Conservation (phyloP, 2,113 vertebrate species). For the Grallaria varia region DNA sequence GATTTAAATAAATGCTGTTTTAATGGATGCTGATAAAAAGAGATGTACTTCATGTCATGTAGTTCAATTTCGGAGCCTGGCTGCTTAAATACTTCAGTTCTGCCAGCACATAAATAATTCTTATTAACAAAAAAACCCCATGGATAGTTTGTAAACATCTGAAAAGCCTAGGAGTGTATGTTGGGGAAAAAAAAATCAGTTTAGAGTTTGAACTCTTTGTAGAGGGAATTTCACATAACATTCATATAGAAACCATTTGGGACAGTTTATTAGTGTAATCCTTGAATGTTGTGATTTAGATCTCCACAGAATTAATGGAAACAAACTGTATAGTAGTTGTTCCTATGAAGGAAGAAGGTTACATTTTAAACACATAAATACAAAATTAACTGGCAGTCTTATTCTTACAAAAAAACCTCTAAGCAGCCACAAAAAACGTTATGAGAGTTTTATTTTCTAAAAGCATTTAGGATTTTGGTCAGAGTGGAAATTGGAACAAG, state of each 20-base stretch:
- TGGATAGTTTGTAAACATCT: neutral
- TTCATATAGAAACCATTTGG: neutral
- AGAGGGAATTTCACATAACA: neutral
- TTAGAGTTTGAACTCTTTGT: neutral
- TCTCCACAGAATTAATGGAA: neutral
- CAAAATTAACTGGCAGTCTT: neutral
- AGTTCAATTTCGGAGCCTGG: neutral
- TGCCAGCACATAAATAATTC: neutral
- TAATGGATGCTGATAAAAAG: slow-evolving; percentile 18
- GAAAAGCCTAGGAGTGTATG: neutral
- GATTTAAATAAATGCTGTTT: slow-evolving; percentile 27
- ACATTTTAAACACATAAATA: neutral
- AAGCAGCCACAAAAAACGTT: neutral
- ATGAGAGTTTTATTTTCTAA: neutral
- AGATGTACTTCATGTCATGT: neutral
- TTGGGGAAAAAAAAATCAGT: neutral
- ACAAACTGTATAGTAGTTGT: neutral
- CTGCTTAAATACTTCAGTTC: neutral
- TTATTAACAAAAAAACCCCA: neutral
- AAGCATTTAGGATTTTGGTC: neutral
- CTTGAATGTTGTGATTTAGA: neutral
- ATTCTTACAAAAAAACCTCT: neutral
- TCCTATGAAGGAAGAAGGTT: neutral
- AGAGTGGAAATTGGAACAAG: neutral
- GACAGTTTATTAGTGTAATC: neutral